Evolutionary conservation across 1,140 invertebrate genomes (phyloP).

Genomic region (Saxidomus purpurata): DNA sequence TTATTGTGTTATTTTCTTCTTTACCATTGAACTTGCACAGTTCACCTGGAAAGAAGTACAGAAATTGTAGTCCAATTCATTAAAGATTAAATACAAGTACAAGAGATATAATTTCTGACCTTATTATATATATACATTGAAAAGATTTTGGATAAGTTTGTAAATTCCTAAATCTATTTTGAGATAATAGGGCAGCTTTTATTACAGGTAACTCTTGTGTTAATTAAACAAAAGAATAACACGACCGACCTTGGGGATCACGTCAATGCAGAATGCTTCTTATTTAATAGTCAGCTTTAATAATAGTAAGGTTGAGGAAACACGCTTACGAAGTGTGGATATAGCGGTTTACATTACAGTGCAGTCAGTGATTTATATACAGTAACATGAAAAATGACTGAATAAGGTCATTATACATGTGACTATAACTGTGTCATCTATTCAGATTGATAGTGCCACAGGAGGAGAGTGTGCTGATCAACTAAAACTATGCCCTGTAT

Average conservation of each 20-base stretch:
- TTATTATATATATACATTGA: too few relatives aligned
- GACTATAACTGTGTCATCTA: too few relatives aligned
- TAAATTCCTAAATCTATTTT: slow-evolving; percentile 6
- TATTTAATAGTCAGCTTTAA: background rate
- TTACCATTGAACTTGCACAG: too few relatives aligned
- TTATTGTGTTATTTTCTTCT: too few relatives aligned
- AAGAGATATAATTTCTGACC: too few relatives aligned
- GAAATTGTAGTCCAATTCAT: too few relatives aligned
- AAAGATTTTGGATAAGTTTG: background rate
- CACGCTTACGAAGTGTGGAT: slow-evolving; percentile 7
- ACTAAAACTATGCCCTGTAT: too few relatives aligned
- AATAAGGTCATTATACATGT: background rate
- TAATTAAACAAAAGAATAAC: background rate
- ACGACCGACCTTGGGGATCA: background rate
- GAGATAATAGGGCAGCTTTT: background rate
- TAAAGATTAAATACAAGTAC: too few relatives aligned
- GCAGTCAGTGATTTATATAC: background rate
- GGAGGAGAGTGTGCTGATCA: too few relatives aligned
- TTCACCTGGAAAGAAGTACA: too few relatives aligned
- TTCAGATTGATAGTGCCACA: too few relatives aligned
- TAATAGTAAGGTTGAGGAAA: background rate
- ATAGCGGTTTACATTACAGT: background rate
- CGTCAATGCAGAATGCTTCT: background rate
- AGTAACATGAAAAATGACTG: background rate
- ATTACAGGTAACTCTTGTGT: background rate